Conservation (phyloP, 2,797 vertebrate species). For the Coregonus suidteri region DNA sequence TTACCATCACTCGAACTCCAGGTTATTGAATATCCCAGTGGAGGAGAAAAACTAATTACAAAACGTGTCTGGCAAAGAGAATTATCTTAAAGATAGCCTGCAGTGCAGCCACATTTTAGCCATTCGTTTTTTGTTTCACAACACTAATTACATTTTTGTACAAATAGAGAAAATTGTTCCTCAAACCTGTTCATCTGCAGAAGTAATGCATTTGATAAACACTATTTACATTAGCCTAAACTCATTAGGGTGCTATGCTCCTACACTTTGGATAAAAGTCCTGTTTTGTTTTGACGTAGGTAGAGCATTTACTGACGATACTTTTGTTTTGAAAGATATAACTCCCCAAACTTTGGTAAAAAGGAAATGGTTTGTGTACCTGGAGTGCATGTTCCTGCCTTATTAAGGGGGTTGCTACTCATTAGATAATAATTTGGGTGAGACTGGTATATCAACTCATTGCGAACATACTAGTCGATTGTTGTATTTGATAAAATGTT, state of each 20-base stretch:
- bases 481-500: not conserved
- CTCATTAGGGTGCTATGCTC: slow-evolving; percentile 63
- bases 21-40: slow-evolving; percentile 80
- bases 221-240: slow-evolving; percentile 63
- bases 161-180: slow-evolving; percentile 66
- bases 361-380: not conserved
- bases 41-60: slow-evolving; percentile 81
- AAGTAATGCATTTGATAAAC: slow-evolving; percentile 77
- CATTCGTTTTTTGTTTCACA: slow-evolving; percentile 77
- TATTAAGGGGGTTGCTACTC: not conserved
- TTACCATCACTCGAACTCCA: slow-evolving; percentile 76
- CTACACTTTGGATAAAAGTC: not conserved
- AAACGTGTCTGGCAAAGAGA: slow-evolving; percentile 79
- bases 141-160: slow-evolving; percentile 78
- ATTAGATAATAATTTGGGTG: not conserved
- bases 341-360: not conserved
- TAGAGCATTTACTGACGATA: not conserved
- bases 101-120: slow-evolving; percentile 77
- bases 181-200: slow-evolving; percentile 72
- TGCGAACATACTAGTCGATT: not conserved
- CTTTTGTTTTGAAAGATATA: not conserved
- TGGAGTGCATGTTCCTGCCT: not conserved
- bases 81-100: slow-evolving; percentile 78
- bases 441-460: not conserved
- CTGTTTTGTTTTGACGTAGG: not conserved